Evolutionary conservation across 2,797 vertebrate genomes (phyloP).

Genomic region (Tarsius wallacei): DNA sequence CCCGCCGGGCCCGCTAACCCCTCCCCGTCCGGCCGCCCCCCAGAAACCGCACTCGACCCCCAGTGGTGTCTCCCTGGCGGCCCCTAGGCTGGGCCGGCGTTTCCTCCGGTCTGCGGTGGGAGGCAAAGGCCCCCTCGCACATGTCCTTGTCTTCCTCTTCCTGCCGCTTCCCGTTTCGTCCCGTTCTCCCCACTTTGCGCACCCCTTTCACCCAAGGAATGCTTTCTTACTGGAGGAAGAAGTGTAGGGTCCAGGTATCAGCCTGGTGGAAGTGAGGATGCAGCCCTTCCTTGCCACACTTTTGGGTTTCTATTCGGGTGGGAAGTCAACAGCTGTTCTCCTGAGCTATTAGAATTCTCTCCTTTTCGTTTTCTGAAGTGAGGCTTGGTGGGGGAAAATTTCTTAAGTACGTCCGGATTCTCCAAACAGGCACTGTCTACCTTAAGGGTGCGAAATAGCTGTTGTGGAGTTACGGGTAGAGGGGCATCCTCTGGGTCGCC

Average conservation of each 20-base stretch:
- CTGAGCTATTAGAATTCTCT: conserved; percentile 67
- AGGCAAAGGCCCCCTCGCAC: not conserved
- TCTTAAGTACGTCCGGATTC: conserved; percentile 38
- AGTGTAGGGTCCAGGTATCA: not conserved
- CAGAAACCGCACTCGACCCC: not conserved
- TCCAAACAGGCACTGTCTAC: not conserved
- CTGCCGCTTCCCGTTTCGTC: not conserved
- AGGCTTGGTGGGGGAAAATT: conserved; percentile 68
- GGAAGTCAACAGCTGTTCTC: conserved; percentile 71
- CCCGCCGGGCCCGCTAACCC: not conserved
- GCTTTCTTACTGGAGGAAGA: not conserved
- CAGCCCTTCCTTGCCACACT: not conserved
- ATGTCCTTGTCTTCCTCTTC: not conserved
- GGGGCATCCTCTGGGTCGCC: not conserved
- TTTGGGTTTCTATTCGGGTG: conserved; percentile 51
- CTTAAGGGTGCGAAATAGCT: conserved; percentile 15
- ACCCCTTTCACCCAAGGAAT: not conserved
- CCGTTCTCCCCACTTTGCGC: not conserved
- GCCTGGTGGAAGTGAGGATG: not conserved
- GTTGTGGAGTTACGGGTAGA: not conserved
- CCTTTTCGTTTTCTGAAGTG: conserved; percentile 63
- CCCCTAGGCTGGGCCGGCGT: not conserved
- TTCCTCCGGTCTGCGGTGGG: not conserved
- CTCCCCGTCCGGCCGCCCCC: not conserved
- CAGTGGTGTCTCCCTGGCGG: no score